A percentile compares a stretch with the other conserved stretches of the same genome.
phyloP scores from a whole-genome alignment of 2,797 vertebrate genomes.

The Lepidocolaptes lacrymiger region DNA sequence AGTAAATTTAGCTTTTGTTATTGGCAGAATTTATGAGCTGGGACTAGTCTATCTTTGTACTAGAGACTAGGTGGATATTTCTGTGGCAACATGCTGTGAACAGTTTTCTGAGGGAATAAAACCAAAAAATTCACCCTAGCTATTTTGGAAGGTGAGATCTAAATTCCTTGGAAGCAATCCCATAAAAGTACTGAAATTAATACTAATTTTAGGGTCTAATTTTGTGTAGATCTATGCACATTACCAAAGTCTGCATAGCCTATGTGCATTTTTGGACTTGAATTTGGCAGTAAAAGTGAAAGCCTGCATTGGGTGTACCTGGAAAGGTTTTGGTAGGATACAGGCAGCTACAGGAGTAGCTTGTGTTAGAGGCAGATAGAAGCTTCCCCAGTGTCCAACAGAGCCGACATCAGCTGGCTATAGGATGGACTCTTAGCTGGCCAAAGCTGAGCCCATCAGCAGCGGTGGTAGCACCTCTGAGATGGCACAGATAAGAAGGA shows the following conservation, averaged over 20 bases:
- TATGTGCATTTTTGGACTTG: background rate
- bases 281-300: background rate
- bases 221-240: background rate
- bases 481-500: background rate
- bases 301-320: background rate
- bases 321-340: background rate
- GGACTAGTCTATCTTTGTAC: background rate
- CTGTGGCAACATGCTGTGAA: background rate
- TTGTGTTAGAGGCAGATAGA: background rate
- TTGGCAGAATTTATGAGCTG: background rate
- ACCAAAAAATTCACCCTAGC: background rate
- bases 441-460: background rate
- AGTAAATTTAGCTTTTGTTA: background rate
- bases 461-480: rapidly evolving
- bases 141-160: background rate
- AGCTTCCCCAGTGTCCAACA: background rate
- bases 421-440: rapidly evolving
- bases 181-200: background rate
- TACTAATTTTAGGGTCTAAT: background rate
- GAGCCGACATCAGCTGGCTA: background rate
- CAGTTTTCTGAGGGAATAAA: background rate
- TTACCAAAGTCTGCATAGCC: background rate
- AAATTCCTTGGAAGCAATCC: background rate
- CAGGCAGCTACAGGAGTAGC: no score
- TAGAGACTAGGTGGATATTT: background rate